Evolutionary conservation across 2,113 vertebrate species (phyloP).

Genomic region (Cinclus cinclus): DNA sequence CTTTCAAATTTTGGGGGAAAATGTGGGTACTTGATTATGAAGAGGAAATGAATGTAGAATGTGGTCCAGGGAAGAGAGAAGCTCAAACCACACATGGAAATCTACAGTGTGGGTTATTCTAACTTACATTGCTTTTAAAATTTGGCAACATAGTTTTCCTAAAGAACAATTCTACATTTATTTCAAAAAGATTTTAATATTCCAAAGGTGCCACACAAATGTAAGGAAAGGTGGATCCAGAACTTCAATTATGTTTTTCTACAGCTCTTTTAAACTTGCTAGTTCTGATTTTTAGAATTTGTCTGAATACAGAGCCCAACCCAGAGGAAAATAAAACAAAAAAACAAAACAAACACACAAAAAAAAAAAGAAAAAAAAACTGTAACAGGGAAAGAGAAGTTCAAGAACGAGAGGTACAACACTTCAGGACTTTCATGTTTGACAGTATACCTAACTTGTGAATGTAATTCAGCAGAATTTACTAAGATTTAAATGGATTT

Average conservation of each 20-base stretch:
- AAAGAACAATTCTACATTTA: background rate
- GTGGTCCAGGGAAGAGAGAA: background rate
- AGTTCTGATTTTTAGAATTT: background rate
- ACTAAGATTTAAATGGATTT: background rate
- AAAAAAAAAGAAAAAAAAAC: background rate
- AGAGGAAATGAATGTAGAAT: background rate
- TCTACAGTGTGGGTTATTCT: background rate
- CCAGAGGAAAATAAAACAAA: no score
- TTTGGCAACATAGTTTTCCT: rapidly evolving
- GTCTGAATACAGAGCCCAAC: background rate
- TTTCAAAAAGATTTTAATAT: background rate
- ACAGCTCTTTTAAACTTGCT: rapidly evolving
- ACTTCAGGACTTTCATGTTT: rapidly evolving
- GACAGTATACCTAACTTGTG: background rate
- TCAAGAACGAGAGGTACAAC: background rate
- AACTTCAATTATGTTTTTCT: background rate
- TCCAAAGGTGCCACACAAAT: background rate
- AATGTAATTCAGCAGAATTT: background rate
- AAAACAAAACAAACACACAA: background rate
- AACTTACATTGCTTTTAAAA: background rate
- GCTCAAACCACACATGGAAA: background rate
- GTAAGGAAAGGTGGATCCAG: background rate
- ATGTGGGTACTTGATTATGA: background rate
- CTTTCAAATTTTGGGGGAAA: background rate
- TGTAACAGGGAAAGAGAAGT: background rate